Conservation (phyloP, 2,888 invertebrate genomes). For the Mamestra brassicae region DNA sequence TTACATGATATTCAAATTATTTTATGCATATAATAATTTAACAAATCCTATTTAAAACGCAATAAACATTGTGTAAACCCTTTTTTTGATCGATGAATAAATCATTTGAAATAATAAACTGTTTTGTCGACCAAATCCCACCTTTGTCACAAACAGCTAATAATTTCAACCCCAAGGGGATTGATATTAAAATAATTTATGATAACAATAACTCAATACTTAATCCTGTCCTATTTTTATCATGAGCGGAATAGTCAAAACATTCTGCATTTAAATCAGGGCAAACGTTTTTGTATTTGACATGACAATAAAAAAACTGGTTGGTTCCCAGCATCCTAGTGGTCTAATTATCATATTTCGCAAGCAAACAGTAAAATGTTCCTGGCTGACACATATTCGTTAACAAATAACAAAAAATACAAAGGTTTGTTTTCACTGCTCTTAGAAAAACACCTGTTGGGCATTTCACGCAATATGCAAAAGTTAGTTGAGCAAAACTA, state of each 20-base stretch:
- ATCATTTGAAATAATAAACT: slow-evolving; percentile 56
- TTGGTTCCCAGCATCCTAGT: slow-evolving; percentile 62
- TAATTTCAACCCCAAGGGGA: slow-evolving; percentile 68
- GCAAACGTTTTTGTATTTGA: slow-evolving; percentile 75
- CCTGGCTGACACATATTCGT: slow-evolving; percentile 36
- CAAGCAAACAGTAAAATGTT: slow-evolving; percentile 70
- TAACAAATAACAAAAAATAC: slow-evolving; percentile 25
- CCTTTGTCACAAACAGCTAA: slow-evolving; percentile 73
- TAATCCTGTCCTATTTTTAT: slow-evolving; percentile 69
- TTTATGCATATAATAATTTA: background rate
- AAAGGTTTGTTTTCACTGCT: slow-evolving; percentile 4
- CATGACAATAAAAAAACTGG: slow-evolving; percentile 80
- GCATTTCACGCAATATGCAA: slow-evolving; percentile 27
- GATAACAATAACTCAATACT: slow-evolving; percentile 74
- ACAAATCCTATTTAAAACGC: slow-evolving; percentile 22
- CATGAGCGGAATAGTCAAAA: slow-evolving; percentile 62
- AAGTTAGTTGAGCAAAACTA: slow-evolving; percentile 29
- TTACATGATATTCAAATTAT: background rate
- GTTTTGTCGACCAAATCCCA: slow-evolving; percentile 70
- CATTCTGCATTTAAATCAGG: slow-evolving; percentile 63
- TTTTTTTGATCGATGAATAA: slow-evolving; percentile 43
- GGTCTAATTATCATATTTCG: slow-evolving; percentile 74
- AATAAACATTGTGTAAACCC: slow-evolving; percentile 29
- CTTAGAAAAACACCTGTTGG: slow-evolving; percentile 45
- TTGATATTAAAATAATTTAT: slow-evolving; percentile 76